Evolutionary conservation across 2,797 vertebrate genomes (phyloP).

Genomic region (Tragopan temminckii): DNA sequence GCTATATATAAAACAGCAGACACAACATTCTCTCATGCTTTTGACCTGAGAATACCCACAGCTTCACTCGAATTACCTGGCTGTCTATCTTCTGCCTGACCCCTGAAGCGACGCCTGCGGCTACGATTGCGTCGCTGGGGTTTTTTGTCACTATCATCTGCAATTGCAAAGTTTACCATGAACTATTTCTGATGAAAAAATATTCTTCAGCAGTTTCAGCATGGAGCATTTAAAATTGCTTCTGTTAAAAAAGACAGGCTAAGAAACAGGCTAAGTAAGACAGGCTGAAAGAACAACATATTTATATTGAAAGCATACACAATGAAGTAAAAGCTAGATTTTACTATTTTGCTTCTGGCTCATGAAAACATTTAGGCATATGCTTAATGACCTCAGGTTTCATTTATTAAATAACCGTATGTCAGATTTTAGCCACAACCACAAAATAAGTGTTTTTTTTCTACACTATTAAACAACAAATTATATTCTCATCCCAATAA

Average conservation of each 20-base stretch:
- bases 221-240: constrained; percentile 67
- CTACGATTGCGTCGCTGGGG: constrained; percentile 98
- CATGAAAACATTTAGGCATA: constrained; percentile 53
- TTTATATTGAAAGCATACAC: constrained; percentile 62
- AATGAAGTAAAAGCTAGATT: constrained; percentile 24
- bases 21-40: constrained; percentile 86
- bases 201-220: constrained; percentile 77
- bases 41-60: constrained; percentile 78
- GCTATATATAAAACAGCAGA: constrained; percentile 79
- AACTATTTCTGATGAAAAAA: constrained; percentile 81
- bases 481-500: background rate
- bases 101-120: constrained; percentile 92
- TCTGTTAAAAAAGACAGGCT: constrained; percentile 50
- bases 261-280: constrained; percentile 68
- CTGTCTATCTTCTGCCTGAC: constrained; percentile 96
- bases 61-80: constrained; percentile 92
- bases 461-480: background rate
- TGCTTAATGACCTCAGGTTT: constrained; percentile 54
- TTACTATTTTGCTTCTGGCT: constrained; percentile 54
- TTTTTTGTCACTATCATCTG: constrained; percentile 97
- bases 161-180: constrained; percentile 87
- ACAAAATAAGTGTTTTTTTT: background rate
- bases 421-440: constrained; percentile 40
- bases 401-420: constrained; percentile 23
- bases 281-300: constrained; percentile 49